Base-by-base conservation (phyloP, 1,140 invertebrate species). In the Ganaspis sp. region DNA sequence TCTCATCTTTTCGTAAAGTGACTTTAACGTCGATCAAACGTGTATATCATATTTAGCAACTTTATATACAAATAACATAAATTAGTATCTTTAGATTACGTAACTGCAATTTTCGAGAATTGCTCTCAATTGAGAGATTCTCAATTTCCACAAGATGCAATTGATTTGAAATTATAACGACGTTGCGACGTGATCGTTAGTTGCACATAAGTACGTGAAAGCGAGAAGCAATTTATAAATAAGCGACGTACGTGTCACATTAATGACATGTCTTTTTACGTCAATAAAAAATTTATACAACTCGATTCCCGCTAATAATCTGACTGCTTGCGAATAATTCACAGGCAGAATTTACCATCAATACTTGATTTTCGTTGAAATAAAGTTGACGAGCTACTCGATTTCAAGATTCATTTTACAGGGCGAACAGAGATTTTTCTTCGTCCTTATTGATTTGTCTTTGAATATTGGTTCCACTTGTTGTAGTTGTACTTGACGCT, bases 341-440 rank as follows among this genome's bases (percentile, higher is more conserved):
- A 49, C 17, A 72, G 11, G 40, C 42, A 45, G 26, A 73, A 58
- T 49, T 29, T 53, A 69, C 58, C 23, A 17, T 15, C 23, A 70
- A 49, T 69, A 75, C 40, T 54, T 72, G 42, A 34, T 53, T 72
- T 58, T 72, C 23, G 70, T 64, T 38, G 26, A 72, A 72, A 54
- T 26, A 26, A 37, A 26, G 2, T 69, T 9, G 17, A 17, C 38
- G 45, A 54, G 34, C 19, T 12, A 15, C 21, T 54, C 21, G 15
- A 40, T 9, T 37, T 4, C 15, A 9, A 26, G 11, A 26, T 72
- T 19, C 69, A 26, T 81, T 82, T 91, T 91, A 92, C 79, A 92
- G 82, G 69, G 91, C 91, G 77, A 92, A 91, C 53, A 92, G 83
- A 12, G 91, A 91, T 82, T 91, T 92, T 37, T 92, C 91, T 69